These are phyloP conservation scores for Spilosoma lubricipeda DNA, from an alignment of 2,888 invertebrate species.

Conservation along the genomic window DNA sequence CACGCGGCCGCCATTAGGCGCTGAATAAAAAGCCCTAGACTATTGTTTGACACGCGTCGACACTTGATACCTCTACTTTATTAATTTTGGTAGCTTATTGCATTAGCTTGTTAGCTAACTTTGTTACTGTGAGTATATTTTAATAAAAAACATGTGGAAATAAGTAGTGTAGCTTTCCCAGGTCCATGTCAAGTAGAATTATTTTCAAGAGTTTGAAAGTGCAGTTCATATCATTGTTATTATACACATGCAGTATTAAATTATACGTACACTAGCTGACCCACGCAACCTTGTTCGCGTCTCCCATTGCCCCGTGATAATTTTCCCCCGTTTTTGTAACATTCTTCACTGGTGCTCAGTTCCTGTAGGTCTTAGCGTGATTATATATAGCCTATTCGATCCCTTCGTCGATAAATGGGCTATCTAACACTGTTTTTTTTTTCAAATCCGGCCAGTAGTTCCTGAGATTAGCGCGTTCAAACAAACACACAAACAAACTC, in stretches of 20 bases:
- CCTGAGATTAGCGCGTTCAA: no score
- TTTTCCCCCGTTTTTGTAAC: no score
- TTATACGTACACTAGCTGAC: no score
- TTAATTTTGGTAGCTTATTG: slow-evolving; percentile 72
- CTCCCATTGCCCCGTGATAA: no score
- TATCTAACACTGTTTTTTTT: no score
- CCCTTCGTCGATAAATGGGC: no score
- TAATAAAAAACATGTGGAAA: background rate
- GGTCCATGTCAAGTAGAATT: background rate
- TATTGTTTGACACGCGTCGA: slow-evolving; percentile 70
- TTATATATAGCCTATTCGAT: no score
- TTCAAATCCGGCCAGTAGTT: no score
- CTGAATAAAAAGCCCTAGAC: slow-evolving; percentile 63
- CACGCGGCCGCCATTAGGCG: slow-evolving; percentile 79
- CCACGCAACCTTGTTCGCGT: no score
- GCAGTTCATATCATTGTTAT: background rate
- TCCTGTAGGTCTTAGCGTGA: no score
- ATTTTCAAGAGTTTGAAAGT: background rate
- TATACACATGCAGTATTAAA: background rate
- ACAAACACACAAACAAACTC: no score
- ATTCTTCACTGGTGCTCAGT: no score
- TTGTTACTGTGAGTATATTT: slow-evolving; percentile 54
- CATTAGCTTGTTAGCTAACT: slow-evolving; percentile 71
- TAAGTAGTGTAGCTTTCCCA: background rate
- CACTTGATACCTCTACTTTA: slow-evolving; percentile 79